A percentile compares a stretch with the other conserved stretches of the same genome.
phyloP scores from a whole-genome alignment of 2,888 invertebrate species.

The Acanthococcus lagerstroemiae region DNA sequence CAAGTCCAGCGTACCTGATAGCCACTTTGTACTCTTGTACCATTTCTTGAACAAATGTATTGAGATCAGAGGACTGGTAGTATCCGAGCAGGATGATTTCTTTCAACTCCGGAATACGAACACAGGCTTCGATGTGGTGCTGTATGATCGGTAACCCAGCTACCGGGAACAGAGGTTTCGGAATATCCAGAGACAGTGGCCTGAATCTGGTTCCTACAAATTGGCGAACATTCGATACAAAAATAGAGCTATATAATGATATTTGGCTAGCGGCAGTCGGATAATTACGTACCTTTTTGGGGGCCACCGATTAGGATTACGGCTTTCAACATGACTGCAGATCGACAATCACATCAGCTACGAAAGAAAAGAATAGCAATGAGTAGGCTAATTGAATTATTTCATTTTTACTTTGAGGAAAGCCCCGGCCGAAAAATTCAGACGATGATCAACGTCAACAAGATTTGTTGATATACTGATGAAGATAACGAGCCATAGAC shows the following conservation, averaged over 20 bases:
- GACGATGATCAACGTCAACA: too few species aligned
- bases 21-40: slow-evolving; percentile 68
- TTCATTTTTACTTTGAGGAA: too few species aligned
- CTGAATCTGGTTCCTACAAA: slow-evolving; percentile 86
- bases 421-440: too few species aligned
- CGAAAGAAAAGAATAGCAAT: too few species aligned
- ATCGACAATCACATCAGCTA: too few species aligned
- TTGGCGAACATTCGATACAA: slow-evolving; percentile 26
- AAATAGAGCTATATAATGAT: neutral
- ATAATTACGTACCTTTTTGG: slow-evolving; percentile 65
- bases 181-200: slow-evolving; percentile 90
- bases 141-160: slow-evolving; percentile 93
- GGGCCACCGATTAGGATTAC: slow-evolving; percentile 89
- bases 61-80: slow-evolving; percentile 73
- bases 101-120: slow-evolving; percentile 61
- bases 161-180: slow-evolving; percentile 94
- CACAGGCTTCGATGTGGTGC: slow-evolving; percentile 93
- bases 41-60: slow-evolving; percentile 77
- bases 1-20: slow-evolving; percentile 60
- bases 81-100: slow-evolving; percentile 93
- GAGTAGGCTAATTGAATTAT: too few species aligned
- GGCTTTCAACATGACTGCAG: slow-evolving; percentile 37
- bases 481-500: too few species aligned
- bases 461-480: too few species aligned
- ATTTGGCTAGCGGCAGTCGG: neutral